Evolutionary conservation across 2,113 vertebrate species (phyloP).

Genomic region (Apodemus speciosus): DNA sequence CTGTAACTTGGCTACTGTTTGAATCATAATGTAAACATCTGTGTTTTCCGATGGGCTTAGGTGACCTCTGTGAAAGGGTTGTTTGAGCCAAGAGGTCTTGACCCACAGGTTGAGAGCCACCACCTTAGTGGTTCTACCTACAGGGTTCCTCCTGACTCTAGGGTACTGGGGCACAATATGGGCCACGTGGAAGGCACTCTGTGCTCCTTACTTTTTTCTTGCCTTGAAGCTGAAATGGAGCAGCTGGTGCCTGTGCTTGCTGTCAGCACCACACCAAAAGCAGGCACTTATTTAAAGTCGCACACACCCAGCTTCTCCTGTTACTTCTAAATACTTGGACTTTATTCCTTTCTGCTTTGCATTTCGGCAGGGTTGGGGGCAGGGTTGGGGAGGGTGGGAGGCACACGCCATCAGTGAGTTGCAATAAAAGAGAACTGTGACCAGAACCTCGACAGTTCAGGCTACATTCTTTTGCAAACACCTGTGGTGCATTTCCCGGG

Average conservation of each 20-base stretch:
- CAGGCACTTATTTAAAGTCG: conserved; percentile 29
- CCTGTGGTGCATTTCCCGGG: background rate
- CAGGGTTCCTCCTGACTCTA: background rate
- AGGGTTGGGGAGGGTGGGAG: no score
- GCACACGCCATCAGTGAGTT: background rate
- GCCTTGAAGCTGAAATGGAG: background rate
- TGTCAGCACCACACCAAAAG: background rate
- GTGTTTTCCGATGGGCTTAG: no score
- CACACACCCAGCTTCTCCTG: conserved; percentile 13
- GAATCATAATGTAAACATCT: no score
- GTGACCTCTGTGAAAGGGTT: no score
- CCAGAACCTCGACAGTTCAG: rapidly evolving
- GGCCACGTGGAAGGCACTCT: rapidly evolving
- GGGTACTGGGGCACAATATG: background rate
- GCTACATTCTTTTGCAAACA: background rate
- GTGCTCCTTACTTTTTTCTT: background rate
- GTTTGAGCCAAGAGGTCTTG: no score
- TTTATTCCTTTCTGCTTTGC: conserved; percentile 39
- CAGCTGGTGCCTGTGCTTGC: background rate
- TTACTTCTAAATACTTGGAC: conserved; percentile 36
- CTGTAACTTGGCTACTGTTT: no score
- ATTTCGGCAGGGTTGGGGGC: background rate
- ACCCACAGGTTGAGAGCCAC: background rate
- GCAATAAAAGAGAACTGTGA: background rate
- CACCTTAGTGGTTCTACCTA: background rate